phyloP scores from a whole-genome alignment of 1,140 invertebrate species.

The Drosophila baimaii region DNA sequence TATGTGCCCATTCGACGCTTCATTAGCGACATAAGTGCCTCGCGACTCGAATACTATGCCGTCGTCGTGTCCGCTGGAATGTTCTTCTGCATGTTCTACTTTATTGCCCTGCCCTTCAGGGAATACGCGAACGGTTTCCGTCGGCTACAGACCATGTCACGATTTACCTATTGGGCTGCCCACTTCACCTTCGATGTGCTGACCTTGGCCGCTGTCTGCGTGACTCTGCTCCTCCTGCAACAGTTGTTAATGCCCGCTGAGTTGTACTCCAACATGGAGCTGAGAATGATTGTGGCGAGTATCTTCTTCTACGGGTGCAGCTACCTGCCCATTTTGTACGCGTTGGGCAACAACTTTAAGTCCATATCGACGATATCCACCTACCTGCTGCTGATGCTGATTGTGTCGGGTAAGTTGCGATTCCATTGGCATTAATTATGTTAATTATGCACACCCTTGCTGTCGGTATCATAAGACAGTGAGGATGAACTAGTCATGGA shows the following conservation, averaged over 20 bases:
- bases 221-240: slow-evolving; percentile 45
- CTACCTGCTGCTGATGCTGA: slow-evolving; percentile 76
- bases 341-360: slow-evolving; percentile 70
- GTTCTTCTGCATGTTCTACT: slow-evolving; percentile 81
- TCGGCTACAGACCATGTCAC: slow-evolving; percentile 73
- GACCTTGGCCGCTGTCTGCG: slow-evolving; percentile 48
- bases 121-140: slow-evolving; percentile 78
- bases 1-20: slow-evolving; percentile 69
- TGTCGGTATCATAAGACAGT: too few relatives aligned
- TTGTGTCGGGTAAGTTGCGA: slow-evolving; percentile 66
- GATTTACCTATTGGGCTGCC: slow-evolving; percentile 66
- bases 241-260: slow-evolving; percentile 61
- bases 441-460: background rate
- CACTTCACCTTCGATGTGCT: slow-evolving; percentile 66
- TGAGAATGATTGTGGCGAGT: slow-evolving; percentile 51
- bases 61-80: slow-evolving; percentile 68
- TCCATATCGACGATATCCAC: slow-evolving; percentile 81
- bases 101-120: slow-evolving; percentile 71
- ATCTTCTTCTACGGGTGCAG: slow-evolving; percentile 76
- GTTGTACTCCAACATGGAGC: slow-evolving; percentile 55
- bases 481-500: too few relatives aligned
- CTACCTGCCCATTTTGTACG: slow-evolving; percentile 77
- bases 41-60: slow-evolving; percentile 71
- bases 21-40: slow-evolving; percentile 68
- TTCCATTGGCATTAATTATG: background rate